Base-by-base conservation (phyloP, 2,888 invertebrate species). In the Caenorhabditis imperialis region DNA sequence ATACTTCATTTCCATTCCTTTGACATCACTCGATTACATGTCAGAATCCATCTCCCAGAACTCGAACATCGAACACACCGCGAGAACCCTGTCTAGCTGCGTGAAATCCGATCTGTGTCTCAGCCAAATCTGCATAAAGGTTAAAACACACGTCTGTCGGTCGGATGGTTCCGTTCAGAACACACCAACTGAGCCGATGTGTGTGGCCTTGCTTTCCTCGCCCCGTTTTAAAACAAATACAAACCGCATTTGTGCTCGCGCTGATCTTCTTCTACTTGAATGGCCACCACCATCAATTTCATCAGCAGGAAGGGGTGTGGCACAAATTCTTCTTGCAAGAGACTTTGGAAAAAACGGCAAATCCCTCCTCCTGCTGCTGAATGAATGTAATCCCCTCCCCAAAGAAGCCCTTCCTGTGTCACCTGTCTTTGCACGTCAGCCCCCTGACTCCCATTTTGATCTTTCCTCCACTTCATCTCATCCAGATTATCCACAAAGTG, bases 181-280 rank as follows among this genome's bases (percentile, higher is more conserved):
- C 67, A 57, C 67, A 57, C 18, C 51, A 14, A 44, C 20, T 33
- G 53, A 23, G 33, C 35, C 55, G 42, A 4, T 65, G 48, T 65
- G 48, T 57, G 57, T 67, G 67, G 45, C 42, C 57, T 42, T 48
- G 44, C 33, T 42, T 48, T 51, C 20, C 33, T 35, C 35, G 57
- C 50, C 30, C 10, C 30, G 10, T 57, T 67, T 67, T 67, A 67
- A 67, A 67, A 67, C 67, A 67, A 67, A 67, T 67, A 67, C 67
- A 67, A 67, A 67, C 57, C 67, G 67, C 67, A 50, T 51, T 67
- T 40, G 38, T 65, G 67, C 67, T 67, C 67, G 67, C 67, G 67
- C 67, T 67, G 57, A 67, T 67, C 67, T 67, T 67, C 57, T 30
- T 10, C n/a, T n/a, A n/a, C n/a, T n/a, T n/a, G n/a, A n/a, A n/a